Conservation (phyloP, 2,888 invertebrate genomes). For the Eupelmus urozonus region DNA sequence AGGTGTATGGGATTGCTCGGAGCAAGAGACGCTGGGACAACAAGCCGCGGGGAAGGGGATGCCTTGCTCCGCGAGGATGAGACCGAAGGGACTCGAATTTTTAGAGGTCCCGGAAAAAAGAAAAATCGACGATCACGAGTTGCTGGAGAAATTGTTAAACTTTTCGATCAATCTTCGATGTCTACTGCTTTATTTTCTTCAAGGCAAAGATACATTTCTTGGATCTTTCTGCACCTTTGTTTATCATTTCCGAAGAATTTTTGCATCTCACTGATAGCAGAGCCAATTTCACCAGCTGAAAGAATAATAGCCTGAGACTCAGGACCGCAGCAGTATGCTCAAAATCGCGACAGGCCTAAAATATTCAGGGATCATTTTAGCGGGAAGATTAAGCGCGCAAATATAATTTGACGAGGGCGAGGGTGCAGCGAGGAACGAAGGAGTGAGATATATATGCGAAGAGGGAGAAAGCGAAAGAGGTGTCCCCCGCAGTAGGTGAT, state of each 20-base stretch:
- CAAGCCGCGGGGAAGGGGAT: neutral
- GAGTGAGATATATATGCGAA: constrained; percentile 4
- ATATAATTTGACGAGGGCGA: constrained; percentile 68
- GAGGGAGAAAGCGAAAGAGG: constrained; percentile 39
- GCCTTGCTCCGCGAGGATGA: neutral
- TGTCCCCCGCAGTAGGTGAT: constrained; percentile 61
- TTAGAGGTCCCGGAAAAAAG: constrained; percentile 6
- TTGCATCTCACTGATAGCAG: no score
- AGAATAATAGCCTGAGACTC: constrained; percentile 55
- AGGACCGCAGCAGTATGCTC: no score
- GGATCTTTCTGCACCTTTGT: no score
- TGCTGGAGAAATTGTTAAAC: no score
- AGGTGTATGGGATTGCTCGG: constrained; percentile 13
- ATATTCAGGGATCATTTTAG: constrained; percentile 63
- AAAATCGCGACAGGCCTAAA: constrained; percentile 56
- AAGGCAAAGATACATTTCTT: no score
- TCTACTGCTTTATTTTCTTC: no score
- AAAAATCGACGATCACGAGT: no score
- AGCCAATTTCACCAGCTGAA: constrained; percentile 39
- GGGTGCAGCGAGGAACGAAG: constrained; percentile 22
- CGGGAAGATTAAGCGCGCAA: constrained; percentile 63
- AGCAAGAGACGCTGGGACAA: neutral
- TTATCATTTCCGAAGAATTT: no score
- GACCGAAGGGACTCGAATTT: constrained; percentile 9
- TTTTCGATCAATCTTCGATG: no score